Evolutionary conservation across 2,888 invertebrate genomes (phyloP).

Genomic region (Strigamia crassipes): DNA sequence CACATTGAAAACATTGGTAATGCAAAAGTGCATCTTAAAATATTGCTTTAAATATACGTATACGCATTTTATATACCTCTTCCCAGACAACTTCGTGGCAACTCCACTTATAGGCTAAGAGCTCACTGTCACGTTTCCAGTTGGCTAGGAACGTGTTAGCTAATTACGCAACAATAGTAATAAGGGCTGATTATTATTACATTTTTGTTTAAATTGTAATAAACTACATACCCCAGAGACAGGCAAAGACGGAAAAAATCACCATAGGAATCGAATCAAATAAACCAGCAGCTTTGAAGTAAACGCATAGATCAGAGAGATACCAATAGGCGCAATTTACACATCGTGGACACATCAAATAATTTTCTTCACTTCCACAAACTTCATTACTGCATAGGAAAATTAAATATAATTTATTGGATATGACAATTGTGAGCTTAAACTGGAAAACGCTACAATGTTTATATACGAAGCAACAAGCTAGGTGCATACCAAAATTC

Average conservation of each 20-base stretch:
- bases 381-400: slow-evolving; percentile 58
- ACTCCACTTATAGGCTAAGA: slow-evolving; percentile 19
- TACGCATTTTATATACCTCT: not conserved
- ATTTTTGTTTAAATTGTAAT: not conserved
- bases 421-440: too few relatives aligned
- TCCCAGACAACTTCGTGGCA: slow-evolving; percentile 1
- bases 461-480: too few relatives aligned
- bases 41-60: too few relatives aligned
- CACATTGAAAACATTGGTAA: too few relatives aligned
- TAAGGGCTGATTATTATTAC: not conserved
- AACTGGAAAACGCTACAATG: too few relatives aligned
- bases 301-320: slow-evolving; percentile 63
- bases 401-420: not conserved
- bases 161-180: not conserved
- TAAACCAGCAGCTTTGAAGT: slow-evolving; percentile 62
- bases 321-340: slow-evolving; percentile 63
- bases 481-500: too few relatives aligned
- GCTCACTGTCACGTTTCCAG: not conserved
- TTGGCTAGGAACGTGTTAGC: not conserved
- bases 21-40: too few relatives aligned
- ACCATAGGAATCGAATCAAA: slow-evolving; percentile 54
- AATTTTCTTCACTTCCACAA: slow-evolving; percentile 60
- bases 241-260: not conserved
- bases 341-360: slow-evolving; percentile 65
- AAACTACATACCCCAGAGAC: not conserved